Conservation (phyloP, 2,113 vertebrate genomes). For the Genyomyrus donnyi region DNA sequence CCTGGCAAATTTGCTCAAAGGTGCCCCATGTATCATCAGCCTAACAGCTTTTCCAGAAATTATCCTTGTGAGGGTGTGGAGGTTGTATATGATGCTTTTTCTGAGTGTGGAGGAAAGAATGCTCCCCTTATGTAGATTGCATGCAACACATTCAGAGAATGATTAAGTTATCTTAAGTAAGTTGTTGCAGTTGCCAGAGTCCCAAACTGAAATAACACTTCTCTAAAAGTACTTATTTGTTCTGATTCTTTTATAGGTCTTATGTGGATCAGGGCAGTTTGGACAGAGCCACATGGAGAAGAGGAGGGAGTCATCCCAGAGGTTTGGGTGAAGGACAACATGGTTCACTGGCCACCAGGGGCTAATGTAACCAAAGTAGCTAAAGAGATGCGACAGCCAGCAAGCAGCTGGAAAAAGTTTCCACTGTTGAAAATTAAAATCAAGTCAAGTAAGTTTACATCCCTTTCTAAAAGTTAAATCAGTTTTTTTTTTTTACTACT, state of each 20-base stretch:
- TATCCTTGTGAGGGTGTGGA: neutral
- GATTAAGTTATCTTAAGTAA: neutral
- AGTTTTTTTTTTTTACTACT: no score
- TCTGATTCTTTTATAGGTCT: neutral
- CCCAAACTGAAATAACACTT: neutral
- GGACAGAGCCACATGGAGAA: slow-evolving; percentile 11
- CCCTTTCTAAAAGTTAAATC: neutral
- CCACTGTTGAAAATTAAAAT: neutral
- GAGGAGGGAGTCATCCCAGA: slow-evolving; percentile 19
- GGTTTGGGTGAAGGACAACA: slow-evolving; percentile 13
- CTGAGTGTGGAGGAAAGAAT: neutral
- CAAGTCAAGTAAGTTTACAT: neutral
- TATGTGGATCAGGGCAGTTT: slow-evolving; percentile 1
- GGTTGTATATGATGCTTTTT: neutral
- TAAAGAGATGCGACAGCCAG: slow-evolving; percentile 10
- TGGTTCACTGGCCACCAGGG: slow-evolving; percentile 13
- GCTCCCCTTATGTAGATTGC: neutral
- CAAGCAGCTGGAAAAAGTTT: slow-evolving; percentile 5
- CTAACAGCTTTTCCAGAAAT: no score
- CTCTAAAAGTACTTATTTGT: neutral
- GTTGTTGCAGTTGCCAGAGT: neutral
- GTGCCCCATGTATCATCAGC: no score
- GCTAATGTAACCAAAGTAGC: neutral
- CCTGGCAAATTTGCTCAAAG: no score
- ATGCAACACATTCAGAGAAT: neutral